Evolutionary conservation across 2,113 vertebrate genomes (phyloP).

Genomic region (Tympanuchus pallidicinctus): DNA sequence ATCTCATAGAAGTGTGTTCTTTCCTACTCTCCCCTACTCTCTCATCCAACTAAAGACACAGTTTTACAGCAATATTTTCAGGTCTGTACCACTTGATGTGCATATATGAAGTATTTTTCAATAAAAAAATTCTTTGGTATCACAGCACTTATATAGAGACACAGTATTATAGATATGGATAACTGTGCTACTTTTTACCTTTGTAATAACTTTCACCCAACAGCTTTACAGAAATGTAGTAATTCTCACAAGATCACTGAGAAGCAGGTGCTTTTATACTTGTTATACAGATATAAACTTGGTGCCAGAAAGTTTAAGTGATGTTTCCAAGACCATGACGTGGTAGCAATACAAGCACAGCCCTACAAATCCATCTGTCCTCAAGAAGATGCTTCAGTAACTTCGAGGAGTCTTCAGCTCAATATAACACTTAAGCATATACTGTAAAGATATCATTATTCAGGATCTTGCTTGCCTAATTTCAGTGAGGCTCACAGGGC

Average conservation of each 20-base stretch:
- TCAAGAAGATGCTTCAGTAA: not conserved
- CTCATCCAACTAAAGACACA: not conserved
- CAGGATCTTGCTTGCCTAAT: not conserved
- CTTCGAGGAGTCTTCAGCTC: not conserved
- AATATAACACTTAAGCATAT: not conserved
- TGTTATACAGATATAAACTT: not conserved
- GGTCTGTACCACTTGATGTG: not conserved
- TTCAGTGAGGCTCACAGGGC: not conserved
- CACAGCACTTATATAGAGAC: not conserved
- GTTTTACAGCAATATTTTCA: not conserved
- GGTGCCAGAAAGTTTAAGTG: not conserved
- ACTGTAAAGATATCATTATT: not conserved
- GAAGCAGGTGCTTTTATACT: not conserved
- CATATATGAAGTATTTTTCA: not conserved
- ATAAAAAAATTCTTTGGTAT: conserved; percentile 22
- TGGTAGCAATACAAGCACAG: not conserved
- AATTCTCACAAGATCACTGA: not conserved
- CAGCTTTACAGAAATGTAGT: not conserved
- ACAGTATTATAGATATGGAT: not conserved
- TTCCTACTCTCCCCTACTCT: not conserved
- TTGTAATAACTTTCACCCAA: not conserved
- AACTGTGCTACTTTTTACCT: not conserved
- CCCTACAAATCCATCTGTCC: not conserved
- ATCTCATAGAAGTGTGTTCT: not conserved
- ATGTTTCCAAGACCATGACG: not conserved